Evolutionary conservation across 1,140 invertebrate genomes (phyloP).

Genomic region (Caenorhabditis brenneri): DNA sequence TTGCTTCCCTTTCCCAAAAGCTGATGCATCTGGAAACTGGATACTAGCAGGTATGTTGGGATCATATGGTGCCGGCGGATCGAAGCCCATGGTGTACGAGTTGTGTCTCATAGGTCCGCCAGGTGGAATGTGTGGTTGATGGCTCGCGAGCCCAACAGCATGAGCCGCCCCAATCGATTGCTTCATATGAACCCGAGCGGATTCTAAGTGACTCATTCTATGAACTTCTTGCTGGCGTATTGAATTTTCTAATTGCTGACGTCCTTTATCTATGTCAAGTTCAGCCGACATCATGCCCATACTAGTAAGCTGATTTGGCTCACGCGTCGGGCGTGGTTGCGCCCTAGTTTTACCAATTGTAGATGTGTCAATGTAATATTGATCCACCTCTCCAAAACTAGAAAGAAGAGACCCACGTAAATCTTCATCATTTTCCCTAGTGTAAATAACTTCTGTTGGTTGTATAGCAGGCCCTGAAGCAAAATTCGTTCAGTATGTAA

Average conservation of each 20-base stretch:
- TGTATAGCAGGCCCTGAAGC: neutral
- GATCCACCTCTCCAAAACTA: constrained; percentile 22
- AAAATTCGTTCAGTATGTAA: neutral
- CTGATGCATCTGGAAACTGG: neutral
- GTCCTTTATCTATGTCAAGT: neutral
- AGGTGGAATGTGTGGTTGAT: neutral
- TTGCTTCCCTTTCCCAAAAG: neutral
- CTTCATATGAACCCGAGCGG: constrained; percentile 1
- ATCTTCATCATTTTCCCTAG: neutral
- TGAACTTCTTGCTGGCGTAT: neutral
- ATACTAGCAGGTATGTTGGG: neutral
- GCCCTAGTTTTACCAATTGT: constrained; percentile 3
- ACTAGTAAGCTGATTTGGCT: constrained; percentile 1
- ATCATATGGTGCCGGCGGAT: neutral
- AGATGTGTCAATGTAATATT: neutral
- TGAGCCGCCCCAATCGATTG: constrained; percentile 27
- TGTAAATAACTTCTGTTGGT: neutral
- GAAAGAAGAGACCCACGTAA: neutral
- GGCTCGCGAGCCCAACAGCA: constrained; percentile 14
- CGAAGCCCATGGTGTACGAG: neutral
- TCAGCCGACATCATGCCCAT: constrained; percentile 15
- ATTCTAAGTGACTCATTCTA: neutral
- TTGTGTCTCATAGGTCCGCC: constrained; percentile 2
- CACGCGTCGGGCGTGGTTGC: constrained; percentile 21
- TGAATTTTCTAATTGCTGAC: neutral